Conservation (phyloP, 2,113 vertebrate genomes). For the Aleadryas rufinucha region DNA sequence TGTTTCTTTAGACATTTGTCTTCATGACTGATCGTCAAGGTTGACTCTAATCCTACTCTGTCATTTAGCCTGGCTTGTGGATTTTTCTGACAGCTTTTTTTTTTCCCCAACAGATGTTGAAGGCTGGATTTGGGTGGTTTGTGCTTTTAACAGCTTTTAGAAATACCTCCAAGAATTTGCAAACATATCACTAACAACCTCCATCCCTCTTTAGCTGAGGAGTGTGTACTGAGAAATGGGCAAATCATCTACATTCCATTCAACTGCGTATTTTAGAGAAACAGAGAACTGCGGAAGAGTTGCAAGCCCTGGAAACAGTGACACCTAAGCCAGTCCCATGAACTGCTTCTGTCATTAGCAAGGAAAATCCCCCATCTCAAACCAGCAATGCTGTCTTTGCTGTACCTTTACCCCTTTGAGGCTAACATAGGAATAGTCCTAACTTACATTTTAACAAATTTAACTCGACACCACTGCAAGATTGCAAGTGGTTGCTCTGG, state of each 20-base stretch:
- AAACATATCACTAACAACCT: not conserved
- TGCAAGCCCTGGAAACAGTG: not conserved
- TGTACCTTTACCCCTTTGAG: not conserved
- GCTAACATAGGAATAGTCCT: not conserved
- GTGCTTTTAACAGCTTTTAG: conserved; percentile 16
- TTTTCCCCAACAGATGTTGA: not conserved
- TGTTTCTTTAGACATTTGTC: not conserved
- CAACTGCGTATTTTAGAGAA: not conserved
- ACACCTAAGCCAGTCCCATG: not conserved
- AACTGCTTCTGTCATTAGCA: not conserved
- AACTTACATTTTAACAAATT: not conserved
- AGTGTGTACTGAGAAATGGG: not conserved
- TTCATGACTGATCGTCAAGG: not conserved
- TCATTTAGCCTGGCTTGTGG: not conserved
- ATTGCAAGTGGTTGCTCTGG: not conserved
- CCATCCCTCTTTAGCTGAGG: not conserved
- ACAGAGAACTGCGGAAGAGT: not conserved
- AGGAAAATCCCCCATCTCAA: not conserved
- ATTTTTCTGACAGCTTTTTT: not conserved
- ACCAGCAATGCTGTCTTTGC: not conserved
- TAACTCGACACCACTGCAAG: not conserved
- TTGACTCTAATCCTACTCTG: not conserved
- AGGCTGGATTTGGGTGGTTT: not conserved
- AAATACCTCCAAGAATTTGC: not conserved
- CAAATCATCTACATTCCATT: not conserved